Conservation (phyloP, 2,888 invertebrate species). For the Macaria liturata region DNA sequence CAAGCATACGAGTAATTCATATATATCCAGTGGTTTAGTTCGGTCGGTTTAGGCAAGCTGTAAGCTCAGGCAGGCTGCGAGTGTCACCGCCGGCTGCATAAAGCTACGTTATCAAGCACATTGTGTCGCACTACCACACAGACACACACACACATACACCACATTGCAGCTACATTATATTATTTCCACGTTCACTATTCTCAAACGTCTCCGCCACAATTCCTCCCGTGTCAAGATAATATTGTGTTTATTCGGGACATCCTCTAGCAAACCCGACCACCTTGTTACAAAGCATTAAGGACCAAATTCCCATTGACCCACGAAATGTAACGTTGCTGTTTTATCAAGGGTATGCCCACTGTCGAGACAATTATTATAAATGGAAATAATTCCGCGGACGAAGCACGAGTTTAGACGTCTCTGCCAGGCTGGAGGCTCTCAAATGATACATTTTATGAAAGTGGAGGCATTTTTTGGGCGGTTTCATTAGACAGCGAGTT, state of each 20-base stretch:
- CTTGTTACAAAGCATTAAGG: slow-evolving; percentile 6
- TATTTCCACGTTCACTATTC: slow-evolving; percentile 26
- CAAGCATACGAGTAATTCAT: too few relatives aligned
- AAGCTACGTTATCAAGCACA: too few relatives aligned
- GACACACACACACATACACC: too few relatives aligned
- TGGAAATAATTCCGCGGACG: slow-evolving; percentile 19
- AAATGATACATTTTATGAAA: slow-evolving; percentile 1
- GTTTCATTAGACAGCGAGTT: too few relatives aligned
- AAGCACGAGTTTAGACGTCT: slow-evolving; percentile 4
- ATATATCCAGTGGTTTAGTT: too few relatives aligned
- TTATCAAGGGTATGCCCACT: slow-evolving; percentile 14
- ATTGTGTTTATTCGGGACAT: slow-evolving; percentile 25
- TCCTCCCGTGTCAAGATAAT: slow-evolving; percentile 29
- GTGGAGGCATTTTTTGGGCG: background rate
- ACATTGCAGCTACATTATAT: slow-evolving; percentile 5
- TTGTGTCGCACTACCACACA: too few relatives aligned
- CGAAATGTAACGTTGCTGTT: slow-evolving; percentile 14
- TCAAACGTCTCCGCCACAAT: slow-evolving; percentile 24
- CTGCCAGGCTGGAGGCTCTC: background rate
- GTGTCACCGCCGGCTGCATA: too few relatives aligned
- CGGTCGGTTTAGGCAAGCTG: too few relatives aligned
- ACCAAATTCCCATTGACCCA: slow-evolving; percentile 2
- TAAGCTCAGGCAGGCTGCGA: too few relatives aligned
- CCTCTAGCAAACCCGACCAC: too few relatives aligned
- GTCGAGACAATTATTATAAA: slow-evolving; percentile 19